Evolutionary conservation across 2,113 vertebrate species (phyloP), one percentile per base, ranked within the genome.

Genomic region (Otus sunia): DNA sequence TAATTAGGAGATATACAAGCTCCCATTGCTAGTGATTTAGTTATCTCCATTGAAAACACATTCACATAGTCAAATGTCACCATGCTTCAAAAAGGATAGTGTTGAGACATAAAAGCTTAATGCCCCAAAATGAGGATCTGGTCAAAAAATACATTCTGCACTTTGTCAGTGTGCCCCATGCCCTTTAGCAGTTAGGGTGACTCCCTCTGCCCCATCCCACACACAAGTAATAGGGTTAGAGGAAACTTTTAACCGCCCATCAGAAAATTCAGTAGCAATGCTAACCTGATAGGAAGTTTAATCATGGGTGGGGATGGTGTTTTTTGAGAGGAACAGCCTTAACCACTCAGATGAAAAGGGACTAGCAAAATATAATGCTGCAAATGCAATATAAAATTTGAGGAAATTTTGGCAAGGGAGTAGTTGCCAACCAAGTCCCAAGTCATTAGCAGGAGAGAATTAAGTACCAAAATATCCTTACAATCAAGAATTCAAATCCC

Each of bases 21-120:
- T 94, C 87, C 60, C 62, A 76, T 17, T 49, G 68, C 67, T 94
- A 90, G 58, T 91, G 94, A 94, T 96, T 68, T 92, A 96, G 73
- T 92, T 94, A 96, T 92, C 93, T 93, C 80, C 92, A 86, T 80
- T 86, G 56, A 92, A 94, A 97, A 97, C 78, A 89, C 69, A 90
- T 78, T 68, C 95, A 93, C 77, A 45, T 80, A 88, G 64, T 81
- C 76, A 91, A 95, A 96, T 72, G 73, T 74, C 64, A 85, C 56
- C 68, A 9, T 34, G 68, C 59, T 60, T 82, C 29, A 34, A 60
- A 92, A 94, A 81, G 43, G 41, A 77, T 95, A 85, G 69, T 67
- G 73, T 74, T 67, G 71, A 90, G 91, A 92, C 64, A 60, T 58
- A 82, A 86, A 92, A 89, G 69, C 37, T 84, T 74, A 80, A 74